phyloP scores from a whole-genome alignment of 2,113 vertebrate species.

The Hemibagrus wyckioides region DNA sequence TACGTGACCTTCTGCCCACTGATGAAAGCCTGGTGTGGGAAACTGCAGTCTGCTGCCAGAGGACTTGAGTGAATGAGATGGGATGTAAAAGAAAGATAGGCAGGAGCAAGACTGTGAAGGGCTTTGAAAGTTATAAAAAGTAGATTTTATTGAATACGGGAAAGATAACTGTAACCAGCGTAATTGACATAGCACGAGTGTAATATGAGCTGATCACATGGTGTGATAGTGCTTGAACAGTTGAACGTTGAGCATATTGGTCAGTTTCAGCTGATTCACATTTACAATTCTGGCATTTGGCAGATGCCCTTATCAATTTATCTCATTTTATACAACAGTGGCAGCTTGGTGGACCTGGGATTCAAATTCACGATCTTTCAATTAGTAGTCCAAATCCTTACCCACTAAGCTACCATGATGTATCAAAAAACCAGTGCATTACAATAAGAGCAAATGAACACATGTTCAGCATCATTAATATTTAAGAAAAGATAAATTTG shows the following conservation, averaged over 20 bases:
- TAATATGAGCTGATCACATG: not conserved
- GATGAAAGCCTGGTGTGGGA: not conserved
- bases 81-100: constrained; percentile 8
- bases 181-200: not conserved
- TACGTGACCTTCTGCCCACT: not conserved
- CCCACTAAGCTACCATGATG: too few species aligned
- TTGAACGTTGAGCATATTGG: not conserved
- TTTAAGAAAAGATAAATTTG: not conserved
- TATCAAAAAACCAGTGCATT: not conserved
- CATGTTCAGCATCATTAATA: not conserved
- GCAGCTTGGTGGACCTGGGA: too few species aligned
- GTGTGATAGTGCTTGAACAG: not conserved
- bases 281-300: too few species aligned
- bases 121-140: not conserved
- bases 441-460: not conserved
- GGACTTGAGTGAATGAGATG: not conserved
- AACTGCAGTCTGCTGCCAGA: constrained; percentile 14
- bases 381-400: too few species aligned
- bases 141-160: not conserved
- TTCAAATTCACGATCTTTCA: too few species aligned
- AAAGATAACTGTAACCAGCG: not conserved
- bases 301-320: too few species aligned
- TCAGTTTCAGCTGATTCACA: not conserved
- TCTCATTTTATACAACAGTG: too few species aligned
- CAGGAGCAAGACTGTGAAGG: not conserved